Percentiles rank a stretch among this genome's conserved stretches.
Evolutionary conservation across 1,140 invertebrate species (phyloP).

Genomic region (Probaryconus sp.): DNA sequence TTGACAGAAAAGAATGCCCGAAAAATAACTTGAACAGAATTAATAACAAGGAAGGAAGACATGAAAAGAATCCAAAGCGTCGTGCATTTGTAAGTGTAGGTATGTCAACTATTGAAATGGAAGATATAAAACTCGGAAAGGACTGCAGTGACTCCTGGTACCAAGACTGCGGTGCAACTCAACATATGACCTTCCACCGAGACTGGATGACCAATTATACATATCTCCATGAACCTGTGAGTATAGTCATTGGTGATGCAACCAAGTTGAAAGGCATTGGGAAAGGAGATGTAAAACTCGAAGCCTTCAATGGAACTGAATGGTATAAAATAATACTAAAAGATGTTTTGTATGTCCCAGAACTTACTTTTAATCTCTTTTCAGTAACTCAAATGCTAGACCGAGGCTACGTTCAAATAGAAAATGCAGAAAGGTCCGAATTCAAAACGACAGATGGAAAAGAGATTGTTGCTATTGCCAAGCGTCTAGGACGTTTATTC

Average conservation of each 20-base stretch:
- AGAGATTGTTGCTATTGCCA: slow-evolving; percentile 28
- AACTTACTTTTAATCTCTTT: slow-evolving; percentile 57
- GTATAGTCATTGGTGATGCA: slow-evolving; percentile 48
- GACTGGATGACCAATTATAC: slow-evolving; percentile 40
- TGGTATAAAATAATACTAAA: slow-evolving; percentile 50
- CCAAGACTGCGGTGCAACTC: slow-evolving; percentile 56
- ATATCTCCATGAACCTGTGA: slow-evolving; percentile 24
- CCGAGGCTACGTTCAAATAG: slow-evolving; percentile 38
- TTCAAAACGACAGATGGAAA: slow-evolving; percentile 23
- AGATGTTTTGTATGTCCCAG: slow-evolving; percentile 58
- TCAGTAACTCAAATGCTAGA: slow-evolving; percentile 49
- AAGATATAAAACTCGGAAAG: slow-evolving; percentile 12
- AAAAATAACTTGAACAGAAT: no score
- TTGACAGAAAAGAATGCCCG: no score
- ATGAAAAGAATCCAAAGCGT: slow-evolving; percentile 8
- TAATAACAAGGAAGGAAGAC: not conserved
- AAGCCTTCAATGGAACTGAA: slow-evolving; percentile 46
- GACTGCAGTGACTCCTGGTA: slow-evolving; percentile 24
- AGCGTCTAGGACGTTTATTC: slow-evolving; percentile 45
- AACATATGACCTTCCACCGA: slow-evolving; percentile 52
- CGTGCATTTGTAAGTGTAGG: slow-evolving; percentile 39
- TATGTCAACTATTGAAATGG: slow-evolving; percentile 32
- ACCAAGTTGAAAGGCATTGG: slow-evolving; percentile 34
- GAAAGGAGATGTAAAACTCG: slow-evolving; percentile 42
- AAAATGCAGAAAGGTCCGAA: slow-evolving; percentile 21